These are phyloP conservation scores for Marasmarcha lunaedactyla DNA, from an alignment of 2,888 invertebrate genomes.

Conservation along the genomic window DNA sequence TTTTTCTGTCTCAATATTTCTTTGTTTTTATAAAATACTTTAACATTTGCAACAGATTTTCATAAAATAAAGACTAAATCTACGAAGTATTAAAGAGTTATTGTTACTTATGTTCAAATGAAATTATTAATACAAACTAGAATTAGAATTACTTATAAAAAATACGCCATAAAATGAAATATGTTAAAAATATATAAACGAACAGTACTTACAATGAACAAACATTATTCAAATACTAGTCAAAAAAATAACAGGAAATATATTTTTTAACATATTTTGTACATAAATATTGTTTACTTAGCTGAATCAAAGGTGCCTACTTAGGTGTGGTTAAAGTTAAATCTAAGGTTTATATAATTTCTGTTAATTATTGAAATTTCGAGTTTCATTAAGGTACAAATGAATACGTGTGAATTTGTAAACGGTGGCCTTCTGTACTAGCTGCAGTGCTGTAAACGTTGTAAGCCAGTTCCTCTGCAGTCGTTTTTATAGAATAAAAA, in stretches of 20 bases:
- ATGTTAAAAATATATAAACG: background rate
- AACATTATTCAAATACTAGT: constrained; percentile 5
- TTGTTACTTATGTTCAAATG: no score
- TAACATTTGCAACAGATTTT: no score
- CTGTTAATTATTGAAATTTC: background rate
- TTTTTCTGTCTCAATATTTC: no score
- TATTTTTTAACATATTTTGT: background rate
- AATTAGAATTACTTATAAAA: no score
- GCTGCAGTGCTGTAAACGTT: constrained; percentile 40
- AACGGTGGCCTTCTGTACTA: background rate
- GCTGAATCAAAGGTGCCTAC: constrained; percentile 62
- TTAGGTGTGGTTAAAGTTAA: constrained; percentile 2
- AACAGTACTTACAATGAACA: background rate
- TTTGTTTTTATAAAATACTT: no score
- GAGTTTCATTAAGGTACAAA: background rate
- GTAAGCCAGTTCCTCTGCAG: constrained; percentile 43
- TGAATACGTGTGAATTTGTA: no score
- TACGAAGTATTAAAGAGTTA: no score
- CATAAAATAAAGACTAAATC: no score
- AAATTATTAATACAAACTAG: no score
- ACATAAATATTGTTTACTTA: constrained; percentile 18
- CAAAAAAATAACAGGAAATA: constrained; percentile 4
- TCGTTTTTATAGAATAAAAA: constrained; percentile 45
- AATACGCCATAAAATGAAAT: background rate
- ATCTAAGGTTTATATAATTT: constrained; percentile 1